Percentiles rank a stretch among this genome's conserved stretches.
Evolutionary conservation across 2,888 invertebrate species (phyloP).

Genomic region (Sisyra terminalis): DNA sequence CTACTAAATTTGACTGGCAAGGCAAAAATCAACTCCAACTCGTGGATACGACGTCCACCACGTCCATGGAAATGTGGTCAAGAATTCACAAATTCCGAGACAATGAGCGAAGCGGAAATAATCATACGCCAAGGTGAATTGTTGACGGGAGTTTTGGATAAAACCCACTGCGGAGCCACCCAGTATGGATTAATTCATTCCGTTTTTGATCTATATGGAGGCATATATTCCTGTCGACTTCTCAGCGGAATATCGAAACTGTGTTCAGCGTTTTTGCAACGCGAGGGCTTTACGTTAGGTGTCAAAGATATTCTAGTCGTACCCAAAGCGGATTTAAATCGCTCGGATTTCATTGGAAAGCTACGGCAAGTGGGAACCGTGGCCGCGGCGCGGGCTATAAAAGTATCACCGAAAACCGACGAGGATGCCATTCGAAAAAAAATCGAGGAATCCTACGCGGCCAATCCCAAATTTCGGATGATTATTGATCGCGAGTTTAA

Average conservation of each 20-base stretch:
- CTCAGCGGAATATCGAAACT: constrained; percentile 83
- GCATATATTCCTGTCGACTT: constrained; percentile 60
- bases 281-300: constrained; percentile 86
- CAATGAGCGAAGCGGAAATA: constrained; percentile 85
- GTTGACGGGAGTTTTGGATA: constrained; percentile 83
- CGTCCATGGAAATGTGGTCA: constrained; percentile 46
- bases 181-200: constrained; percentile 89
- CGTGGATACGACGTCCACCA: constrained; percentile 40
- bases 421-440: constrained; percentile 42
- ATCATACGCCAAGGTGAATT: constrained; percentile 78
- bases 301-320: constrained; percentile 86
- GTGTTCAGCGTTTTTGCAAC: constrained; percentile 80
- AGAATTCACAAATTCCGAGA: constrained; percentile 32
- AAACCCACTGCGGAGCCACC: constrained; percentile 91
- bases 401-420: constrained; percentile 31
- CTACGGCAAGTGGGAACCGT: constrained; percentile 43
- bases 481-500: constrained; percentile 76
- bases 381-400: constrained; percentile 53
- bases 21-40: constrained; percentile 50
- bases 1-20: constrained; percentile 50
- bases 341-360: constrained; percentile 48
- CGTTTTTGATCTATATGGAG: constrained; percentile 88
- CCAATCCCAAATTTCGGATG: constrained; percentile 60
- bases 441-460: constrained; percentile 51
- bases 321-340: constrained; percentile 49